Evolutionary conservation across 2,888 invertebrate genomes (phyloP).

Genomic region (Drosophila pseudotakahashii): DNA sequence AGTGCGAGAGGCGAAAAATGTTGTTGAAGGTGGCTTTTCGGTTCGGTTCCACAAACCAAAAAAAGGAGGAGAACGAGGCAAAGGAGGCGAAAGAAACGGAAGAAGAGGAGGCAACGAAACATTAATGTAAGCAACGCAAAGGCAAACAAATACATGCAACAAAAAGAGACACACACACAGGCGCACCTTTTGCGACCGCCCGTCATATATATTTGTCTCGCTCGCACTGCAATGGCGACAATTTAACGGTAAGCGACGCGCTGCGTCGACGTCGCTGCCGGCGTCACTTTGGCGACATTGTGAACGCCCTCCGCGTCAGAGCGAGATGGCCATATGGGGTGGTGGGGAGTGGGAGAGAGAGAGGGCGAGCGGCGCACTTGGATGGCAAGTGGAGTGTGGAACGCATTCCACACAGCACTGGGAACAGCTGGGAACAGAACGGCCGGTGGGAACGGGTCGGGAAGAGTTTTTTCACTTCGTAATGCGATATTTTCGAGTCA

Average conservation of each 20-base stretch:
- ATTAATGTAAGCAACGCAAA: slow-evolving; percentile 62
- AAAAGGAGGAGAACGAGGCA: not conserved
- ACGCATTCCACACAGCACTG: slow-evolving; percentile 4
- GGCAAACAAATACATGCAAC: slow-evolving; percentile 47
- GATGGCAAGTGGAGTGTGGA: slow-evolving; percentile 14
- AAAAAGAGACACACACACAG: slow-evolving; percentile 32
- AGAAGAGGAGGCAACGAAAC: slow-evolving; percentile 34
- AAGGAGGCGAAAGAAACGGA: slow-evolving; percentile 4
- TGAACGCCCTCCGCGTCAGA: slow-evolving; percentile 53
- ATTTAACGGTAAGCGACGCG: slow-evolving; percentile 49
- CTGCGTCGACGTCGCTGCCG: slow-evolving; percentile 43
- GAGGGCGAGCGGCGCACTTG: not conserved
- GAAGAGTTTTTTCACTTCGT: not conserved
- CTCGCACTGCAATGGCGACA: slow-evolving; percentile 76
- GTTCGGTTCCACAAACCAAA: slow-evolving; percentile 25
- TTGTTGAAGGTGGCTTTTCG: slow-evolving; percentile 39
- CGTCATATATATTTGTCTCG: slow-evolving; percentile 39
- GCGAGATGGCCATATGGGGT: slow-evolving; percentile 39
- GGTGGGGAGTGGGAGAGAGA: not conserved
- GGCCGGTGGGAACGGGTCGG: not conserved
- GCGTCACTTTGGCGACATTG: slow-evolving; percentile 24
- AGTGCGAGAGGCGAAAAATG: slow-evolving; percentile 59
- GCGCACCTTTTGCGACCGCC: not conserved
- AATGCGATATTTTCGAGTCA: not conserved
- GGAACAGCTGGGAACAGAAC: not conserved